These are phyloP conservation scores for Neolamprologus hecqui DNA, from an alignment of 2,113 vertebrate species.

Conservation along the genomic window DNA sequence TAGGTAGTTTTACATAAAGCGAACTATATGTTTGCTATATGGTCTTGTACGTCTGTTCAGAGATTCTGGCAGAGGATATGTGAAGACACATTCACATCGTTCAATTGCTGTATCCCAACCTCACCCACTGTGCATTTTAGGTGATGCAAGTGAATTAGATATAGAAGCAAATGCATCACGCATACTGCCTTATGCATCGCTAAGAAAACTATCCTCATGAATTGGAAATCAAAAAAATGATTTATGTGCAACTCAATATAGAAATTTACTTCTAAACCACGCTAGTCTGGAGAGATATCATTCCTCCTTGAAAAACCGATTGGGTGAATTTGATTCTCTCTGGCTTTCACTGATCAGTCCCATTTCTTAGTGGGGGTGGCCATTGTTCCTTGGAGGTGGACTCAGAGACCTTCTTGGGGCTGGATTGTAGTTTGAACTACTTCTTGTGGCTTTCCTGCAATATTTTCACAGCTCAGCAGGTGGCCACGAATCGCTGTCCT, in stretches of 20 bases:
- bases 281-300: neutral
- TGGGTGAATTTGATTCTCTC: neutral
- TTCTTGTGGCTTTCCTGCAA: neutral
- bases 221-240: neutral
- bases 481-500: neutral
- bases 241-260: neutral
- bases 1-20: neutral
- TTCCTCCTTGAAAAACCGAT: neutral
- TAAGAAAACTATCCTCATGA: neutral
- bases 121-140: neutral
- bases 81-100: neutral
- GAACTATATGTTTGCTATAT: neutral
- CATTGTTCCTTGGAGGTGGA: neutral
- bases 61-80: neutral
- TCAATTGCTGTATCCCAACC: neutral
- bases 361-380: neutral
- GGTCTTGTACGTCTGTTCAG: rapidly evolving
- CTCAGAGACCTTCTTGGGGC: neutral
- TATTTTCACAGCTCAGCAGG: neutral
- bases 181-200: neutral
- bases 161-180: neutral
- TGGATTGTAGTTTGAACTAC: neutral
- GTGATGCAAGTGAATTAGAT: neutral
- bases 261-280: neutral
- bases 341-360: neutral